Percentiles rank a stretch among this genome's conserved stretches.
These are phyloP conservation scores for Thamnaconus septentrionalis DNA, from an alignment of 2,113 vertebrate genomes.

Conservation along the genomic window DNA sequence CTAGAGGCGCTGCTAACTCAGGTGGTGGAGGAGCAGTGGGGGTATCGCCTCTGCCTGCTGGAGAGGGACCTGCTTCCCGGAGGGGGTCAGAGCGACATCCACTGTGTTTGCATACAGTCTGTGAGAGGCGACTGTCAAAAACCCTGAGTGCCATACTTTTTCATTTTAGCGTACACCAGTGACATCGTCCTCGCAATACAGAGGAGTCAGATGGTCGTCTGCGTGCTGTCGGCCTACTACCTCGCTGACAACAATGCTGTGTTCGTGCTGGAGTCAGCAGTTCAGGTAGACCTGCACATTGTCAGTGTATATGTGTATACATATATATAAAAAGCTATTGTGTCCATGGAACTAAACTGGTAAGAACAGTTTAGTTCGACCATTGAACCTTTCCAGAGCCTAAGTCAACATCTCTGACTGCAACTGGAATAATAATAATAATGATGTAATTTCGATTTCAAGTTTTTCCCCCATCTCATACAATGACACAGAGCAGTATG, in stretches of 20 bases:
- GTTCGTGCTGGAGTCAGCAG: constrained; percentile 86
- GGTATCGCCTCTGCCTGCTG: constrained; percentile 84
- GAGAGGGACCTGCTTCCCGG: constrained; percentile 89
- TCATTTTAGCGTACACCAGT: constrained; percentile 81
- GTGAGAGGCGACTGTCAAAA: no score
- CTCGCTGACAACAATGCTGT: constrained; percentile 70
- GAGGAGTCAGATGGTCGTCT: constrained; percentile 82
- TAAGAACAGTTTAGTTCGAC: no score
- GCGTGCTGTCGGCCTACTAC: constrained; percentile 83
- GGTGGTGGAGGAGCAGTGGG: constrained; percentile 82
- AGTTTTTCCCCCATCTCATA: no score
- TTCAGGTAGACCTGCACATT: constrained; percentile 64
- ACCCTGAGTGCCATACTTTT: constrained; percentile 7
- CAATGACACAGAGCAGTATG: no score
- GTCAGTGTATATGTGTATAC: background rate
- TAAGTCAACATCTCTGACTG: no score
- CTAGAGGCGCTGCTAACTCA: constrained; percentile 66
- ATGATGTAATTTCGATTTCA: no score
- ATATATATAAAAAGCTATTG: background rate
- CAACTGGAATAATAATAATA: no score
- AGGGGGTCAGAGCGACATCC: constrained; percentile 77
- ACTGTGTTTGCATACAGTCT: background rate
- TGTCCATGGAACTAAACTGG: background rate
- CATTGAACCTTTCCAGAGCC: no score
- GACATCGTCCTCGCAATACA: constrained; percentile 82